Base-by-base conservation (phyloP, 2,888 invertebrate genomes). In the Ryuthela nishihirai region DNA sequence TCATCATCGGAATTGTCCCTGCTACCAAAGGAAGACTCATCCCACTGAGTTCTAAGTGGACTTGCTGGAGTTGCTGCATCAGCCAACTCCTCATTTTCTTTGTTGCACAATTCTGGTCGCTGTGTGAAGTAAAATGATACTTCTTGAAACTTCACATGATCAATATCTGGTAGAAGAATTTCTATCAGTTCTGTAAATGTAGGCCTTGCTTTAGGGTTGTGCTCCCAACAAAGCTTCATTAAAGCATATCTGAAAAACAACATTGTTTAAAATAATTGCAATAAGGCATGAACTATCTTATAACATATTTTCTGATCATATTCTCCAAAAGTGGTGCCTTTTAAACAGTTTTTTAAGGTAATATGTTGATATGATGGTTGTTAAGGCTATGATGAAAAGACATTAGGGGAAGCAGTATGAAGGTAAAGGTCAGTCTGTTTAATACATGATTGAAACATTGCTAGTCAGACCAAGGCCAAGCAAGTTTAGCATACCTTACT, bases 141-240 rank as follows among this genome's bases (percentile, higher is more conserved):
- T 66, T 79, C 74, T 66, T 77, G 74, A 81, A 88, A 78, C 77
- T 54, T 54, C 2, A 78, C 61, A 77, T 77, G 65, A 81, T 80
- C 77, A 63, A 87, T 80, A 68, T 82, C 80, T 40, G 83, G 80
- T 66, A 86, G 78, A 58, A 95, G 77, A 71, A 83, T 80, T 62
- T 84, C 82, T 67, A 89, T 86, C 18, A 68, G 45, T 44, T 67
- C 65, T 69, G 89, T 79, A 79, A 99, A 99, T 53, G 85, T 80
- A 23, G 97, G 97, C 54, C 98, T 80, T 46, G 81, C 78, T 29
- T 79, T 77, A 0, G 89, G 83, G 67, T 87, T 83, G 74, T 88
- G 88, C 69, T 85, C 82, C 98, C 98, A 99, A 74, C 95, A 97
- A 64, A 81, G 80, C 67, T 84, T 81, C 98, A 99, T 99, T 65